Evolutionary conservation across 2,888 invertebrate genomes (phyloP).

Genomic region (Drosophila lutescens): DNA sequence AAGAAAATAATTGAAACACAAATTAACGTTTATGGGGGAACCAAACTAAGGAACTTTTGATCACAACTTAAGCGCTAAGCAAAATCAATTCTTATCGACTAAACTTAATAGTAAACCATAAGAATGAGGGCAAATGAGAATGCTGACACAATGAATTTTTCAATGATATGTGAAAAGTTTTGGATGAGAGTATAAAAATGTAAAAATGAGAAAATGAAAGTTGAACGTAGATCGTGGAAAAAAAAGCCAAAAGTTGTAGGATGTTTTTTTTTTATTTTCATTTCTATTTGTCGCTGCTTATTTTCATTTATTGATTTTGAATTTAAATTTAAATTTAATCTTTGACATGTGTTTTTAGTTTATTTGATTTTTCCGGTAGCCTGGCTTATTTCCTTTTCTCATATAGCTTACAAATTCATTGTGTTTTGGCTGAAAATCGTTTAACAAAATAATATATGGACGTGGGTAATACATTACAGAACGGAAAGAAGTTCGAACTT

Average conservation of each 20-base stretch:
- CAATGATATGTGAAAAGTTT: constrained; percentile 59
- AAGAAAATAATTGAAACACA: constrained; percentile 62
- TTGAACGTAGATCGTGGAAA: constrained; percentile 37
- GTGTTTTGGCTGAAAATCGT: constrained; percentile 60
- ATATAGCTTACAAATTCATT: constrained; percentile 82
- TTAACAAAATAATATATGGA: constrained; percentile 33
- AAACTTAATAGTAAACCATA: constrained; percentile 38
- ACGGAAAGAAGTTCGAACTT: constrained; percentile 40
- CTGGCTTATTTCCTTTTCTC: constrained; percentile 39
- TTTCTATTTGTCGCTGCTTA: constrained; percentile 42
- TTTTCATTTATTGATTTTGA: constrained; percentile 31
- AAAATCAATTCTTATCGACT: constrained; percentile 53
- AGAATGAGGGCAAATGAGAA: constrained; percentile 35
- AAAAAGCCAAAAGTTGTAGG: constrained; percentile 46
- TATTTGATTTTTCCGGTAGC: not conserved
- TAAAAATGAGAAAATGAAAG: constrained; percentile 28
- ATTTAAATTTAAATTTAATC: constrained; percentile 47
- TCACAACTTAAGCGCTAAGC: constrained; percentile 74
- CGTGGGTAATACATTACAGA: constrained; percentile 51
- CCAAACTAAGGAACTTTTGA: constrained; percentile 83
- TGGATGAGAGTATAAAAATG: constrained; percentile 31
- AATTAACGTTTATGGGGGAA: constrained; percentile 72
- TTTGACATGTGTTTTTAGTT: constrained; percentile 39
- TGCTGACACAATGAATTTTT: constrained; percentile 80
- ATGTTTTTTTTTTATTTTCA: constrained; percentile 53